Evolutionary conservation across 2,888 invertebrate genomes (phyloP), one percentile per base, ranked within the genome.

Genomic region (Heliconius cydno): DNA sequence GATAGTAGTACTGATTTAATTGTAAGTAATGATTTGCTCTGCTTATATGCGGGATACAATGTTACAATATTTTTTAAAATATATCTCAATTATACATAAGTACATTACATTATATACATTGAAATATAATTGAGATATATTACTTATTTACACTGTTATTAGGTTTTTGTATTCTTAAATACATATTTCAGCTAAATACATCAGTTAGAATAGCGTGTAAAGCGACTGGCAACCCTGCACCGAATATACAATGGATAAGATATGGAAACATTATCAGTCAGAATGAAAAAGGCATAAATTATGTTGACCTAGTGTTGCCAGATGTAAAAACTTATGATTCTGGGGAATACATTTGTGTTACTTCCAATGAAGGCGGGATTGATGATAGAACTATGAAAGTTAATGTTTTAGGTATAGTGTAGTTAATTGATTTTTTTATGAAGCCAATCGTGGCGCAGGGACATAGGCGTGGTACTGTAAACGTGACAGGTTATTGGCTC

Each of bases 161-260:
- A n/a, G 10, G 9, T 60, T 3, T n/a, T n/a, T 63, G n/a, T 63
- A 63, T 57, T 22, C 63, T 12, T 25, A n/a, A 25, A 65, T 65
- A 25, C 28, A 65, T 65, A 65, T 65, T 81, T 65, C 84, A 95
- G 93, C 85, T 89, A 76, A 91, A 90, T 15, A 86, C 89, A 6
- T 87, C 85, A 19, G 84, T 88, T 2, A 89, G 92, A 19, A 84
- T 95, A 81, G 88, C 93, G 0, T 96, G 96, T 86, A 91, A 92
- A 79, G 96, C 96, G 0, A 87, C 90, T n/a, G 97, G 96, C 2
- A 93, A 94, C 80, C 96, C 97, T 0, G 71, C 86, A 0, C 96
- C 96, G 0, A 89, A 89, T 6, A 93, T 97, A 81, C 93, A 94
- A 72, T 97, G 97, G 97, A 89, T 95, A 68, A 94, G 95, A 79